Evolutionary conservation across 64 coral and sea anemone genomes (phyloP), one percentile per base, ranked within the genome.

Genomic region (Anthopleura sola): DNA sequence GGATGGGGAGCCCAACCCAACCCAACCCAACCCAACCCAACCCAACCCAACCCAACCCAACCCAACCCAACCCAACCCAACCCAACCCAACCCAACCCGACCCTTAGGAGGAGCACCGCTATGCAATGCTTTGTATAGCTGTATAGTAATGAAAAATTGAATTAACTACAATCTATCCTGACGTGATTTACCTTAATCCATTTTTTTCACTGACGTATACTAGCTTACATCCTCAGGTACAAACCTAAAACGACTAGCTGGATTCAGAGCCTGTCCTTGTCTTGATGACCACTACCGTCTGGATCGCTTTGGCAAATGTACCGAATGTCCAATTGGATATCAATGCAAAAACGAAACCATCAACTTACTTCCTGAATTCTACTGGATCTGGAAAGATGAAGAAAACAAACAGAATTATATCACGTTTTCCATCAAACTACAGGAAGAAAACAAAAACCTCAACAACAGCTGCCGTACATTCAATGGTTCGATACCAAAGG

Each of bases 221-320:
- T 2, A 44, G 39, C 7, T 44, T 7, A 3, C 5, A 44, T n/a
- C 58, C 11, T 46, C 80, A 91, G 84, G 89, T 33, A 91, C 89
- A 5, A 77, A 86, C 18, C 58, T 80, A 19, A 51, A 86, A 17
- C 38, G 54, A 11, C 78, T 46, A 0, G 89, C 83, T 32, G 89
- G 83, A 34, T 91, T 91, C 83, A 85, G 89, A 62, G 89, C 89
- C 3, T 91, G 89, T 28, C 82, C 76, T n/a, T 91, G 89, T 50
- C 14, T 91, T 5, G 0, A 28, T 18, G 75, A 83, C 5, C 60
- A 60, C 29, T 91, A 49, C 29, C 84, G 89, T 36, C 89, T 91
- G 36, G 89, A 91, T 57, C 89, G 89, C 5, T 91, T 57, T 80
- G 89, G 89, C 20, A 24, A 57, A 51, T 91, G 89, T 21, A 60